Evolutionary conservation across 2,797 vertebrate genomes (phyloP).

Genomic region (Gambusia yucatana): DNA sequence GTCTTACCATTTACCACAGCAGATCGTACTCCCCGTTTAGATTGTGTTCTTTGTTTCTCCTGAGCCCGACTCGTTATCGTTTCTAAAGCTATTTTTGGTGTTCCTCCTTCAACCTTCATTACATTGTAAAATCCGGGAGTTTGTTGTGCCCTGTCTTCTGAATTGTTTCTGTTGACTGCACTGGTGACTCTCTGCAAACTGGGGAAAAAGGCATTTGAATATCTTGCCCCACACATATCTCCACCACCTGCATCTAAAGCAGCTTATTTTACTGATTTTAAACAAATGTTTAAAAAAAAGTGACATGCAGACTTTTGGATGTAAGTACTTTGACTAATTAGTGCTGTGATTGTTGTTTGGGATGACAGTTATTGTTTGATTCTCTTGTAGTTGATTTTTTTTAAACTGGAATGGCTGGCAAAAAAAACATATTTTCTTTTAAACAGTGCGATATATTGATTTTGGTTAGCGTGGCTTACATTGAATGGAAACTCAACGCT

Average conservation of each 20-base stretch:
- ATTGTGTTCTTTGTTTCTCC: background rate
- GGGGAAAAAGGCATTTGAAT: background rate
- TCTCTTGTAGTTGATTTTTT: background rate
- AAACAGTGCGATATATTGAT: background rate
- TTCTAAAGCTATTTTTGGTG: background rate
- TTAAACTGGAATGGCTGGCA: background rate
- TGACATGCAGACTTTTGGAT: background rate
- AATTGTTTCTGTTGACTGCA: background rate
- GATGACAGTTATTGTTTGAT: background rate
- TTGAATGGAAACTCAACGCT: background rate
- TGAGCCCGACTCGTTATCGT: background rate
- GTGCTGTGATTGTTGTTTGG: background rate
- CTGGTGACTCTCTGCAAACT: background rate
- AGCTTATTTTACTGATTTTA: background rate
- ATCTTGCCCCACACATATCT: background rate
- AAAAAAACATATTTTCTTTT: background rate
- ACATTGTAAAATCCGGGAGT: background rate
- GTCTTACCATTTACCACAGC: background rate
- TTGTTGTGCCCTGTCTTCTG: background rate
- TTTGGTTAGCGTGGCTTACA: background rate
- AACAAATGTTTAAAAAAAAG: background rate
- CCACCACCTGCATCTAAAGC: background rate
- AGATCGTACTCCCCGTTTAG: background rate
- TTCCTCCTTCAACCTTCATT: background rate
- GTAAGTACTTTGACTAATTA: background rate